phyloP scores from a whole-genome alignment of 2,113 vertebrate species.

The Macquaria australasica region DNA sequence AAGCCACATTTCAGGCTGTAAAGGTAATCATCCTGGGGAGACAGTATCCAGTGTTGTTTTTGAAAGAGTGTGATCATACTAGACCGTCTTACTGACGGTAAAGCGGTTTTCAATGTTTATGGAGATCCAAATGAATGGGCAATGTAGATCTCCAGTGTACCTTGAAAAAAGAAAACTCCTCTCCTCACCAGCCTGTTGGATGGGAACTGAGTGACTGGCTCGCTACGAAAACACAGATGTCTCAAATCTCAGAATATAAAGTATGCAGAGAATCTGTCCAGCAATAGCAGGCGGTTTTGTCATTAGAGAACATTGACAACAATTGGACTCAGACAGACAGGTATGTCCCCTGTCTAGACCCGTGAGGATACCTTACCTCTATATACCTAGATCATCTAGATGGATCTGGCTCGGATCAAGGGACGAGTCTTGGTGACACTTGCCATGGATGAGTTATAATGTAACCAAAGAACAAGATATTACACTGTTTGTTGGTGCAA shows the following conservation, averaged over 20 bases:
- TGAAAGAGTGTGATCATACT: conserved; percentile 50
- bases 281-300: conserved; percentile 65
- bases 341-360: conserved; percentile 71
- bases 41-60: conserved; percentile 66
- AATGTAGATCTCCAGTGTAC: conserved; percentile 46
- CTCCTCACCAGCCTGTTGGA: conserved; percentile 45
- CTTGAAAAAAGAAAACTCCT: conserved; percentile 22
- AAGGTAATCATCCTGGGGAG: conserved; percentile 66
- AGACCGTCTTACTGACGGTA: conserved; percentile 37
- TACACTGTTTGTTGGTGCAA: not conserved
- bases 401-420: not conserved
- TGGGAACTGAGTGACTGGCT: conserved; percentile 36
- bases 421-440: not conserved
- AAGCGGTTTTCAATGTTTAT: conserved; percentile 70
- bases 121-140: conserved; percentile 60
- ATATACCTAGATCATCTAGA: not conserved
- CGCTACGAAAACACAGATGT: conserved; percentile 74
- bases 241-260: conserved; percentile 57
- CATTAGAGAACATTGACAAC: conserved; percentile 60
- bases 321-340: conserved; percentile 58
- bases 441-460: conserved; percentile 8
- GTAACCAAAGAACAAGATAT: conserved; percentile 14
- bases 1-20: conserved; percentile 62
- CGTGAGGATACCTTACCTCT: conserved; percentile 10
- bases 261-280: conserved; percentile 67